Evolutionary conservation across 2,797 vertebrate species (phyloP), one percentile per base, ranked within the genome.

Genomic region (Falco rusticolus): DNA sequence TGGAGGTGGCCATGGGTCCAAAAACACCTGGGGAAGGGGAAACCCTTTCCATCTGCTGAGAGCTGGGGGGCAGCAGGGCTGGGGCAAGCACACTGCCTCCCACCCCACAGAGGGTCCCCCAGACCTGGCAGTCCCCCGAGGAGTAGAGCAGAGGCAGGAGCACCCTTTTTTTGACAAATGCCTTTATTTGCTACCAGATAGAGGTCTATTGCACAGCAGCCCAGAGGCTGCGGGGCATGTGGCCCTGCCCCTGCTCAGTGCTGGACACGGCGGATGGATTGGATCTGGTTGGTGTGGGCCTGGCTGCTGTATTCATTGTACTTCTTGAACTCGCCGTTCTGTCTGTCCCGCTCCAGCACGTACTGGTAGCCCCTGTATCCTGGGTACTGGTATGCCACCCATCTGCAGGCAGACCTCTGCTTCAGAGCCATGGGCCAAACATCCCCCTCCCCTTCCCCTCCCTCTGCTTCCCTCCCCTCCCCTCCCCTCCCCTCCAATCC

Each of bases 281-380:
- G 99, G 98, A 99, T 98, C 98, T 99, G 99, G 98, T 99, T 99
- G 95, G 98, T 99, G 97, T 99, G 99, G 96, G 99, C 99, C 98
- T 99, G 99, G 94, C 98, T 99, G 98, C 99, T 98, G 94, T 98
- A 99, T 96, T 99, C 99, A 1, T 98, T 99, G 98, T 99, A 99
- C 98, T 98, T 98, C 97, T 98, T 99, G 98, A 99, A 99, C 97
- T 99, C 99, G 79, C 99, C 99, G 60, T 99, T 98, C 97, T 98
- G 99, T 97, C 98, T 98, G 98, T 99, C 99, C 96, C 98, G 98
- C 98, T 99, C 99, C 98, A 99, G 97, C 97, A 99, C 98, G 74
- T 99, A 99, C 97, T 99, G 99, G 98, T 99, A 99, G 87, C 99
- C 99, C 97, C 99, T 98, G 98, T 99, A 99, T 95, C 99, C 99